Evolutionary conservation across 2,888 invertebrate species (phyloP).

Genomic region (Machimus atricapillus): DNA sequence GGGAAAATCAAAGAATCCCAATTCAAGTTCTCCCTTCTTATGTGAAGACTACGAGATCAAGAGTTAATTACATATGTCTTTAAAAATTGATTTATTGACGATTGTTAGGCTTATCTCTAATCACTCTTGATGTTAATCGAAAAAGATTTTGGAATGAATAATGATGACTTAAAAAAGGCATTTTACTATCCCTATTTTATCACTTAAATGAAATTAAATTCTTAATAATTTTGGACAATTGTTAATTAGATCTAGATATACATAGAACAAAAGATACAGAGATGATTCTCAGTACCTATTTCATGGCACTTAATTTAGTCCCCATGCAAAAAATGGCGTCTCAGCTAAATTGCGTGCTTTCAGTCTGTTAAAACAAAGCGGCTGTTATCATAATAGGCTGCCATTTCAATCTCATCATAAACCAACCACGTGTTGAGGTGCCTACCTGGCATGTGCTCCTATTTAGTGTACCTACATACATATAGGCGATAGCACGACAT

Average conservation of each 20-base stretch:
- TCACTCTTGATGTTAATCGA: not conserved
- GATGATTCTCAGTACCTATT: not conserved
- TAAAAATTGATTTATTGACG: too few species aligned
- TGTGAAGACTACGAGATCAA: not conserved
- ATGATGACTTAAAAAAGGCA: too few species aligned
- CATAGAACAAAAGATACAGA: not conserved
- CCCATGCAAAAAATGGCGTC: slow-evolving; percentile 19
- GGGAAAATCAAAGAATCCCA: not conserved
- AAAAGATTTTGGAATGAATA: not conserved
- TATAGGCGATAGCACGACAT: slow-evolving; percentile 15
- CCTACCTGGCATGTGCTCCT: not conserved
- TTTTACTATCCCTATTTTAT: not conserved
- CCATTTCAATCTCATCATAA: slow-evolving; percentile 42
- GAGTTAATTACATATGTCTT: not conserved
- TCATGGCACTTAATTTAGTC: not conserved
- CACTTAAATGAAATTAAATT: not conserved
- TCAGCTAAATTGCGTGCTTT: slow-evolving; percentile 30
- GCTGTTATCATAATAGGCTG: slow-evolving; percentile 39
- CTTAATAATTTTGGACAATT: not conserved
- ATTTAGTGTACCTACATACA: not conserved
- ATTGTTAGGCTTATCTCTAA: too few species aligned
- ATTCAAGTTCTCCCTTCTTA: not conserved
- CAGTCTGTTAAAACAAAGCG: slow-evolving; percentile 39
- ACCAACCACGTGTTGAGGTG: slow-evolving; percentile 41
- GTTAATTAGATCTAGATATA: not conserved